Base-by-base conservation (phyloP, 1,140 invertebrate genomes). In the Lethrus apterus region DNA sequence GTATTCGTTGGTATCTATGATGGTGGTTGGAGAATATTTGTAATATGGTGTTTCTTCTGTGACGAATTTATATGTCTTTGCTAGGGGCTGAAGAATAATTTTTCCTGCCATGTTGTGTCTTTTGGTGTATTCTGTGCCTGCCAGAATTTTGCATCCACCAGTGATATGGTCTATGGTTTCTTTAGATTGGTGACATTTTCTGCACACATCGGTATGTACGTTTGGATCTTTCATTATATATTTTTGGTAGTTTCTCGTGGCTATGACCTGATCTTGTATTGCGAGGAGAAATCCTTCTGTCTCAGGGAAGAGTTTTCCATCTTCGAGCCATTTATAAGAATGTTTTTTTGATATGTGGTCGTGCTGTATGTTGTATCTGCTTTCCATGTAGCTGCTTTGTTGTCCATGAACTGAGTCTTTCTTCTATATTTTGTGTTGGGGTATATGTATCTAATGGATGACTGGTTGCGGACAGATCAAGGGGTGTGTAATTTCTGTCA, bases 191-290 rank as follows among this genome's bases (percentile, higher is more conserved):
- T 19, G 9, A 13, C 43, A 44, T 31, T 15, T 33, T 34, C 43
- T 33, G 11, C 43, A 44, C 18, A n/a, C 20, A 19, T 9, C 43
- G 19, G 11, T n/a, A 13, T 11, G 10, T 4, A 33, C 20, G 20
- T 46, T 46, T 9, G n/a, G 9, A 3, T 54, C 51, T 45, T 55
- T 55, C 11, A 59, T 48, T 10, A 61, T 56, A 29, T 54, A 11
- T 51, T 59, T 60, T 42, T 21, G 45, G 24, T 56, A 56, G 14
- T 57, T 56, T 46, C 17, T 50, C 2, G 57, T 63, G 10, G 53
- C 46, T 3, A 60, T 52, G 0, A 60, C 45, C 31, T 62, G 55
- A 21, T 64, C 60, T 24, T 64, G 60, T n/a, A 63, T 59, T 1
- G 58, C 52, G 17, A 55, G 32, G 8, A 61, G 44, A 15, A 59